A percentile compares a stretch with the other conserved stretches of the same genome.
These are phyloP conservation scores for Stenchaetothrips biformis DNA, from an alignment of 2,888 invertebrate genomes.

Conservation along the genomic window DNA sequence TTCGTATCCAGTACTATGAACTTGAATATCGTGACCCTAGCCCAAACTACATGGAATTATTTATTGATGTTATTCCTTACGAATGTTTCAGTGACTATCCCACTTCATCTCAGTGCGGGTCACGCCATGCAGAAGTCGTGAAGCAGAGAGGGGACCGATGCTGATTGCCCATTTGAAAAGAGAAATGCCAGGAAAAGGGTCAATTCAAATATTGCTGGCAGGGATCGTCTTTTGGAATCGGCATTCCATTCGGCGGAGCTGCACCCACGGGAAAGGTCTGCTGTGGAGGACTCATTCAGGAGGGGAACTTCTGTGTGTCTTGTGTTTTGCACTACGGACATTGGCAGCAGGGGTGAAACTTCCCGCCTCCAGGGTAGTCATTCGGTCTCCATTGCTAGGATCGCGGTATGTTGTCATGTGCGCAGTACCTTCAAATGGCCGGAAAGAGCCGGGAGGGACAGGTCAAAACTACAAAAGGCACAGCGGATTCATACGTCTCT, in stretches of 20 bases:
- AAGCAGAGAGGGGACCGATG: not conserved
- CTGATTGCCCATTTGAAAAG: not conserved
- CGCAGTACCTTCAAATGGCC: too few relatives aligned
- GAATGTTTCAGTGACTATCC: too few relatives aligned
- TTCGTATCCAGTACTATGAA: not conserved
- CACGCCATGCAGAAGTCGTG: too few relatives aligned
- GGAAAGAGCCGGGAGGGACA: too few relatives aligned
- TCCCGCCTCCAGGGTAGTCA: not conserved
- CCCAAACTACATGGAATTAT: too few relatives aligned
- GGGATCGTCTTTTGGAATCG: not conserved
- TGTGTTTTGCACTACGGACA: not conserved
- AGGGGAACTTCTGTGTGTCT: not conserved
- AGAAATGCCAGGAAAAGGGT: not conserved
- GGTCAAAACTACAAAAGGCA: too few relatives aligned
- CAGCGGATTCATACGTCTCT: too few relatives aligned
- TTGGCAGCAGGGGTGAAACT: too few relatives aligned
- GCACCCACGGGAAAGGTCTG: not conserved
- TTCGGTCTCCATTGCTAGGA: not conserved
- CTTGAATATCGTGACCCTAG: too few relatives aligned
- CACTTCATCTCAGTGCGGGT: too few relatives aligned
- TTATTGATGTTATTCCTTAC: too few relatives aligned
- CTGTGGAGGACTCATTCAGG: not conserved
- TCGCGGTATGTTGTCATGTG: too few relatives aligned
- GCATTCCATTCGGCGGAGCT: not conserved
- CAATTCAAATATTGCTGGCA: not conserved